A percentile compares a stretch with the other conserved stretches of the same genome.
Conservation (phyloP, 2,888 invertebrate species). For the Nemurella pictetii region DNA sequence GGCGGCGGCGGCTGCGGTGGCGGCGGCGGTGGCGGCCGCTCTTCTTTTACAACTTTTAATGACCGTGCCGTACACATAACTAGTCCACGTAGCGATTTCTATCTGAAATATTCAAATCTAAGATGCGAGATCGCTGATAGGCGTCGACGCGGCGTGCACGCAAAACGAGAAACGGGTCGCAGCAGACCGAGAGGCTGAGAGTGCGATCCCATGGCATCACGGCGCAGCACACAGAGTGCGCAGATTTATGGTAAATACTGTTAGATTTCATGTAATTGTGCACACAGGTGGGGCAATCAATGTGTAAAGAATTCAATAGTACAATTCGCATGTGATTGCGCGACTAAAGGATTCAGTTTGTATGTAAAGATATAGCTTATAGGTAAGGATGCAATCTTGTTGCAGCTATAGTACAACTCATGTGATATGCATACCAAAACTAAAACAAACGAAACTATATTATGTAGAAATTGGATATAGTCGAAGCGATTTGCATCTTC, state of each 20-base stretch:
- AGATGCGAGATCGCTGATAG: background rate
- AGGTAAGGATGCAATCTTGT: background rate
- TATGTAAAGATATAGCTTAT: background rate
- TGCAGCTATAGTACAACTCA: background rate
- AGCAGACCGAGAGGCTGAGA: background rate
- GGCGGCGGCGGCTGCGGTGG: background rate
- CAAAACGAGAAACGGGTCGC: background rate
- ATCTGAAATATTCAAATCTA: background rate
- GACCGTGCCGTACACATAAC: background rate
- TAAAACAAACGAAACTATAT: background rate
- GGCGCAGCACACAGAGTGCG: background rate
- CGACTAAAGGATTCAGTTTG: background rate
- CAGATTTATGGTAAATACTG: conserved; percentile 9
- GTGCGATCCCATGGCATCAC: background rate
- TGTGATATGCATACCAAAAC: conserved; percentile 1
- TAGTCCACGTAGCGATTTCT: background rate
- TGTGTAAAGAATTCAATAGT: background rate
- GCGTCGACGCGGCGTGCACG: background rate
- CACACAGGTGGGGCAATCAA: background rate
- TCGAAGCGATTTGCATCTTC: background rate
- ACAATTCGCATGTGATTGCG: background rate
- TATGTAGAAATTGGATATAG: background rate
- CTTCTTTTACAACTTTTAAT: background rate
- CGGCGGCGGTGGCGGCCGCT: background rate
- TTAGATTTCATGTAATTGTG: background rate